phyloP scores from a whole-genome alignment of 2,888 invertebrate species.

The Bimastos eiseni region DNA sequence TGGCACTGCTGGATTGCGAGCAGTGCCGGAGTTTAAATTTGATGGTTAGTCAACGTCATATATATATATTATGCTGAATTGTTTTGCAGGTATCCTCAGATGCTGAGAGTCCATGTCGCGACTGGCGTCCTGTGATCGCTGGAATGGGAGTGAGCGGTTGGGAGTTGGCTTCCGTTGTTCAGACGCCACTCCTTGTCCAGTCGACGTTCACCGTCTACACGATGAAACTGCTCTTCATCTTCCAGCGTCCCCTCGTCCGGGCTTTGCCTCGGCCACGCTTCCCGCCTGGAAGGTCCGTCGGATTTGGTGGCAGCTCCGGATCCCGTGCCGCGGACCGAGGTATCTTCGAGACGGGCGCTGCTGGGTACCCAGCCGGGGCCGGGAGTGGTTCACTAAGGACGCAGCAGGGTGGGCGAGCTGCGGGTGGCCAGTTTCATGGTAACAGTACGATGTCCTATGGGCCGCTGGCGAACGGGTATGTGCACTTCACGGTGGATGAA shows the following conservation, averaged over 20 bases:
- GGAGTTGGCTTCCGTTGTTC: conserved; percentile 51
- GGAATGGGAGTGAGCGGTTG: conserved; percentile 55
- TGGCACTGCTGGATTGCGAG: no score
- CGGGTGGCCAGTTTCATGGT: neutral
- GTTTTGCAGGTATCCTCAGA: conserved; percentile 29
- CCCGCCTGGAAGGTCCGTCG: neutral
- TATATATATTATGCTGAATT: neutral
- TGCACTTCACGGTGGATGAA: neutral
- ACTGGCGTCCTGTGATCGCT: conserved; percentile 53
- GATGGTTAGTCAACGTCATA: neutral
- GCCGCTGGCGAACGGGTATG: conserved; percentile 6
- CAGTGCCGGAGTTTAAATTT: no score
- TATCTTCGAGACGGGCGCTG: neutral
- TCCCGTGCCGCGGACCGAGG: conserved; percentile 4
- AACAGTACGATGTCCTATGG: conserved; percentile 19
- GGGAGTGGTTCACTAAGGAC: neutral
- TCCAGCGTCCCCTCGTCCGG: conserved; percentile 43
- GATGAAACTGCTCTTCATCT: conserved; percentile 48
- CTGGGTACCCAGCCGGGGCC: neutral
- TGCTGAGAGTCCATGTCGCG: conserved; percentile 39
- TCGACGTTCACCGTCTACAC: conserved; percentile 44
- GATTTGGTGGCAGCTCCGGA: neutral
- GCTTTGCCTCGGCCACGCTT: neutral
- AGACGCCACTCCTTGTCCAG: conserved; percentile 43
- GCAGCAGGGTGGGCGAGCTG: neutral